Evolutionary conservation across 1,140 invertebrate genomes (phyloP).

Genomic region (Brachionus angularis): DNA sequence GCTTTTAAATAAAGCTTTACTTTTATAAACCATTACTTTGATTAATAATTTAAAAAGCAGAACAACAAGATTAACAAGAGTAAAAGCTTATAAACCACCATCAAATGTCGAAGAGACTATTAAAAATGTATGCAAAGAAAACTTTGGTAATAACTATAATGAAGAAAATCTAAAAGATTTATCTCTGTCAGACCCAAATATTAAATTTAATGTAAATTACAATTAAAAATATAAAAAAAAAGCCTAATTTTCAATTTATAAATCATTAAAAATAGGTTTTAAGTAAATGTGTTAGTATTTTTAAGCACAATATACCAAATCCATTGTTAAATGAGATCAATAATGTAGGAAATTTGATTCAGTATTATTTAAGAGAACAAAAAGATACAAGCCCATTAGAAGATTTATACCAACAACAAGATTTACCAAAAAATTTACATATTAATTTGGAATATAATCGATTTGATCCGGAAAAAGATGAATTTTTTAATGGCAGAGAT

Average conservation of each 20-base stretch:
- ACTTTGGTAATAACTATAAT: neutral
- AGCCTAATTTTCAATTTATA: no score
- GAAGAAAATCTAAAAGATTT: conserved; percentile 7
- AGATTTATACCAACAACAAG: conserved; percentile 11
- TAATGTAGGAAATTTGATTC: conserved; percentile 12
- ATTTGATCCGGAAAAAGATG: conserved; percentile 24
- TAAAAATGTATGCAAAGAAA: conserved; percentile 30
- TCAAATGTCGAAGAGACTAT: conserved; percentile 9
- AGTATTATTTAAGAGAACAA: neutral
- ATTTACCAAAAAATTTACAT: conserved; percentile 29
- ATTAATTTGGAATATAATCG: conserved; percentile 41
- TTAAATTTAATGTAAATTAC: conserved; percentile 26
- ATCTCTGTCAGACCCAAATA: neutral
- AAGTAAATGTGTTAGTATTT: conserved; percentile 6
- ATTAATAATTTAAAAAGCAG: neutral
- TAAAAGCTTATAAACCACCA: conserved; percentile 40
- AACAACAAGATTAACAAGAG: conserved; percentile 29
- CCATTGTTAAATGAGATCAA: conserved; percentile 3
- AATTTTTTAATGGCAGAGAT: conserved; percentile 33
- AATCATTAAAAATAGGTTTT: no score
- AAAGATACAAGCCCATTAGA: conserved; percentile 40
- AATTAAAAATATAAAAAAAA: no score
- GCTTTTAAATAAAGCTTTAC: neutral
- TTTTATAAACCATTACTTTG: neutral
- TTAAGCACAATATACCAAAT: conserved; percentile 37